Evolutionary conservation across 2,113 vertebrate species (phyloP).

Genomic region (Vimba vimba): DNA sequence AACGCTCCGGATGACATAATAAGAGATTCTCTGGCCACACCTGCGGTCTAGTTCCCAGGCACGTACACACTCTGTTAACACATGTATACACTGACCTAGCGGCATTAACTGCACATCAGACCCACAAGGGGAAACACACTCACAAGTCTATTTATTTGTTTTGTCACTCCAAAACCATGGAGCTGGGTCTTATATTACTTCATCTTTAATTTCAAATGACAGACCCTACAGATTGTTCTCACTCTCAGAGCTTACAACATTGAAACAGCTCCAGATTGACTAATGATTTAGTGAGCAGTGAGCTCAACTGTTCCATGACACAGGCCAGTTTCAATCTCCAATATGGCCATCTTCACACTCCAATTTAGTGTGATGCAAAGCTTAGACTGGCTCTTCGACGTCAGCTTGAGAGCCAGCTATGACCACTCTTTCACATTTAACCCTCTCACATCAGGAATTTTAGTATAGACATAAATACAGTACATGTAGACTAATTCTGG

Average conservation of each 20-base stretch:
- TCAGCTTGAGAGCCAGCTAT: conserved; percentile 42
- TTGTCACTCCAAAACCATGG: conserved; percentile 79
- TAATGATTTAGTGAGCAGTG: conserved; percentile 70
- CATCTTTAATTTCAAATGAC: conserved; percentile 66
- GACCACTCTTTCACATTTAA: conserved; percentile 41
- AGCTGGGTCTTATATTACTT: conserved; percentile 65
- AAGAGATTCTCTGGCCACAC: conserved; percentile 54
- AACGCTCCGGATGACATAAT: conserved; percentile 53
- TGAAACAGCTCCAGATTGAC: conserved; percentile 50
- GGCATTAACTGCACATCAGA: background rate
- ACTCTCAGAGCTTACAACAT: conserved; percentile 12
- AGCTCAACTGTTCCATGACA: conserved; percentile 73
- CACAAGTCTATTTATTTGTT: conserved; percentile 75
- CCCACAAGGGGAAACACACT: conserved; percentile 43
- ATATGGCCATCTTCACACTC: conserved; percentile 57
- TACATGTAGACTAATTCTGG: background rate
- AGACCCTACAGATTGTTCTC: conserved; percentile 53
- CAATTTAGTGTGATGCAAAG: conserved; percentile 42
- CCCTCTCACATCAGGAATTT: conserved; percentile 15
- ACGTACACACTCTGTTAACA: background rate
- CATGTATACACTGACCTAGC: conserved; percentile 16
- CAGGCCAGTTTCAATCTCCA: conserved; percentile 68
- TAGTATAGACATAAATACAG: background rate
- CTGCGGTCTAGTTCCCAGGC: conserved; percentile 39
- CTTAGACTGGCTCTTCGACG: conserved; percentile 26